These are phyloP conservation scores for Raja brachyura DNA, from an alignment of 2,113 vertebrate genomes.

Conservation along the genomic window DNA sequence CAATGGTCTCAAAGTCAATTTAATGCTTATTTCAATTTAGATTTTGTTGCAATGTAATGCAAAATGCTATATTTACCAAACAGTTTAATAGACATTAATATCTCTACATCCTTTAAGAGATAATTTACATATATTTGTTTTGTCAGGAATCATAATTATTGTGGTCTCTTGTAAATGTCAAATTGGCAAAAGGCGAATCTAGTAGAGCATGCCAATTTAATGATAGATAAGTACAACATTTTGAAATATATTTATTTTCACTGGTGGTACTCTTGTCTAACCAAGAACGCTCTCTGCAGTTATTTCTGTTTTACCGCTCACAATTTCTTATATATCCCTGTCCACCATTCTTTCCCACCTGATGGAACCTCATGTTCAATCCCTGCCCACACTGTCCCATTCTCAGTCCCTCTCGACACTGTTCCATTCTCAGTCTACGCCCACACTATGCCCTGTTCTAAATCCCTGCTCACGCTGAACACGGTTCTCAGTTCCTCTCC, in stretches of 20 bases:
- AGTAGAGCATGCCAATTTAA: neutral
- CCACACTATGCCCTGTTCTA: neutral
- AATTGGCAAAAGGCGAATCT: neutral
- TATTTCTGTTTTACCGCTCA: too few species aligned
- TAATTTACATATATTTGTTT: slow-evolving; percentile 15
- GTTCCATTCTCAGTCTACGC: neutral
- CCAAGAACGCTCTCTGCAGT: too few species aligned
- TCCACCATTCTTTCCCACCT: too few species aligned
- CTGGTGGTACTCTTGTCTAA: neutral
- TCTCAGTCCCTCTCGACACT: neutral
- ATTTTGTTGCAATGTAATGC: neutral
- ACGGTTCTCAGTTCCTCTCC: neutral
- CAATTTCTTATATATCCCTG: too few species aligned
- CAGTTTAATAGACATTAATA: neutral
- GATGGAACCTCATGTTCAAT: too few species aligned
- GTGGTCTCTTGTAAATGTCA: neutral
- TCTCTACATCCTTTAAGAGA: neutral
- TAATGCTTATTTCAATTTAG: neutral
- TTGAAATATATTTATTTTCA: neutral
- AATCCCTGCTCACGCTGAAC: neutral
- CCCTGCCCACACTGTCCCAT: neutral
- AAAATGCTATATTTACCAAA: neutral
- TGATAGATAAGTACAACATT: neutral
- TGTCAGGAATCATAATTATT: neutral
- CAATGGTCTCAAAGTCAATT: slow-evolving; percentile 13